phyloP scores from a whole-genome alignment of 1,140 invertebrate genomes.

The Aphelinus certus region DNA sequence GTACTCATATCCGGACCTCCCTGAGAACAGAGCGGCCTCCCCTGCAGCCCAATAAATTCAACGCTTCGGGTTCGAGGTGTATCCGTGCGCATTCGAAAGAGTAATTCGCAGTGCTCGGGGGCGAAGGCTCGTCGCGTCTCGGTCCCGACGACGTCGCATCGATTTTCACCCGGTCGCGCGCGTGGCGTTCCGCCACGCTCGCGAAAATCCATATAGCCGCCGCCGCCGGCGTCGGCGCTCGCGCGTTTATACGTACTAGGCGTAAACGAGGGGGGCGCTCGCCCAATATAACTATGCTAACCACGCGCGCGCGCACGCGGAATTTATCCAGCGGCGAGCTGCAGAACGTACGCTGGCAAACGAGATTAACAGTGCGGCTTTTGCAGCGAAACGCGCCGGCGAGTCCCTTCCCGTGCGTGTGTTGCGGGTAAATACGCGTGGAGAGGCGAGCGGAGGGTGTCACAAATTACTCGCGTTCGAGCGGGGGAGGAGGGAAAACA shows the following conservation, averaged over 20 bases:
- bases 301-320: background rate
- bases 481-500: no score
- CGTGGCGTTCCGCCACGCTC: background rate
- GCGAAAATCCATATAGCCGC: slow-evolving; percentile 7
- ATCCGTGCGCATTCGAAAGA: no score
- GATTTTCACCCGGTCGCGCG: background rate
- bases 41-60: no score
- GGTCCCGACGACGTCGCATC: background rate
- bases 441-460: no score
- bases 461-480: no score
- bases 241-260: no score
- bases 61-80: no score
- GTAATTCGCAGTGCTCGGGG: background rate
- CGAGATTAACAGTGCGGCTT: background rate
- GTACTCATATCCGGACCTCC: no score
- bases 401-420: no score
- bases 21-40: no score
- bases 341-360: background rate
- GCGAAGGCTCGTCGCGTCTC: no score
- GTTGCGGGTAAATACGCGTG: no score
- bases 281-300: background rate
- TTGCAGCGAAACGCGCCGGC: slow-evolving; percentile 23
- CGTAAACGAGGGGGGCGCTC: background rate
- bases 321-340: slow-evolving; percentile 19
- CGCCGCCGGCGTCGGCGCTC: background rate